Evolutionary conservation across 2,113 vertebrate genomes (phyloP), one percentile per base, ranked within the genome.

Genomic region (Xenotilapia flavipinnis): DNA sequence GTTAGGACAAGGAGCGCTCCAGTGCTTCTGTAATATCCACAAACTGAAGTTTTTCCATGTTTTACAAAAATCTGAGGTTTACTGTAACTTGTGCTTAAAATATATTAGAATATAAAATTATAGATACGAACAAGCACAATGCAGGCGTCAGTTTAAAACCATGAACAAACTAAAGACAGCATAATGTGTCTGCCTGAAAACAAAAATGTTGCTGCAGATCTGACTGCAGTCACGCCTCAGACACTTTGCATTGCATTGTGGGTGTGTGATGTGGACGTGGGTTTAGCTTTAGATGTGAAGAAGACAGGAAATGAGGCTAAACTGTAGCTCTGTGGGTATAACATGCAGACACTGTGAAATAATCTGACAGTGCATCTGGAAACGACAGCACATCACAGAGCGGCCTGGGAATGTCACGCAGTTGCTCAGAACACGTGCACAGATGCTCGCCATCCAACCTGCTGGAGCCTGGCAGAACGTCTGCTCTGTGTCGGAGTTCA

Each of bases 1-100:
- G n/a, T 3, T 4, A 7, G 53, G 21, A 3, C 12, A 7, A 23
- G 53, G 11, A 9, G 26, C 8, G 3, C 0, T 0, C 17, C 60
- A 65, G 1, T 38, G 33, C 10, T 38, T 65, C 60, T 65, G 10
- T 7, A 38, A 38, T 38, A n/a, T 65, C 60, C 60, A 38, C 33
- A 38, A n/a, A 38, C 4, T 7, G 10, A 11, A 36, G 31, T 65
- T 36, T 65, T 62, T 36, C 0, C 0, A 19, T 19, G 17, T 62
- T 23, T 55, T 26, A 26, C 11, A 55, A 13, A 55, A 55, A 23
- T 3, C 53, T 55, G 53, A 55, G 11, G 6, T 54, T 54, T 12
- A 54, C 6, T 23, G 2, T 2, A 55, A 12, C 21, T 55, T 7
- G 21, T 55, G 3, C 53, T 55, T 55, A 4, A 55, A 55, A 55